These are phyloP conservation scores for Diarsia rubi DNA, from an alignment of 2,888 invertebrate genomes.

Conservation along the genomic window DNA sequence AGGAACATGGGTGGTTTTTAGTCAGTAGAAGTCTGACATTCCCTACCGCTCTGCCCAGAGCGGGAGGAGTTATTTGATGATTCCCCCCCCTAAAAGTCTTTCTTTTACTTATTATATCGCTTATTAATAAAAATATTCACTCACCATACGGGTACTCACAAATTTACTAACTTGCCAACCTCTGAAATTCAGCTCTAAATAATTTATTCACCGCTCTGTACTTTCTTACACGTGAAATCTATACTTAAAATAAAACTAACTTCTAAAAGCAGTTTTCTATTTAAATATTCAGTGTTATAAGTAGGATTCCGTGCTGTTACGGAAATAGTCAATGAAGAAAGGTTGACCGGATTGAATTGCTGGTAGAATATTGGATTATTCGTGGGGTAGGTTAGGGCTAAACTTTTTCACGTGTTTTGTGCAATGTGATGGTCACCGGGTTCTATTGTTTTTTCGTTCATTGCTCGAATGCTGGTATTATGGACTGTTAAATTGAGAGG, in stretches of 20 bases:
- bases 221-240: constrained; percentile 8
- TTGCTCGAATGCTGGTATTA: background rate
- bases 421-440: background rate
- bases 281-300: constrained; percentile 40
- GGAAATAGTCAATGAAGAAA: constrained; percentile 24
- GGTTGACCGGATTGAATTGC: constrained; percentile 4
- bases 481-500: background rate
- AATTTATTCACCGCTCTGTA: constrained; percentile 22
- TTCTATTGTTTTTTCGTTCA: background rate
- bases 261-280: constrained; percentile 28
- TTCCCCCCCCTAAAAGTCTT: too few relatives aligned
- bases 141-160: background rate
- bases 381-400: constrained; percentile 51
- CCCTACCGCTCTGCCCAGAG: too few relatives aligned
- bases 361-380: constrained; percentile 42
- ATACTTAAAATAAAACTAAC: constrained; percentile 36
- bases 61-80: too few relatives aligned
- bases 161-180: background rate
- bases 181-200: constrained; percentile 23
- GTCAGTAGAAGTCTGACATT: too few relatives aligned
- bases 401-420: constrained; percentile 8
- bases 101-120: too few relatives aligned
- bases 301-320: constrained; percentile 32
- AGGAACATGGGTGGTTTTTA: too few relatives aligned
- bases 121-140: background rate